Evolutionary conservation across 2,888 invertebrate species (phyloP), one percentile per base, ranked within the genome.

Genomic region (Odontomyia ornata): DNA sequence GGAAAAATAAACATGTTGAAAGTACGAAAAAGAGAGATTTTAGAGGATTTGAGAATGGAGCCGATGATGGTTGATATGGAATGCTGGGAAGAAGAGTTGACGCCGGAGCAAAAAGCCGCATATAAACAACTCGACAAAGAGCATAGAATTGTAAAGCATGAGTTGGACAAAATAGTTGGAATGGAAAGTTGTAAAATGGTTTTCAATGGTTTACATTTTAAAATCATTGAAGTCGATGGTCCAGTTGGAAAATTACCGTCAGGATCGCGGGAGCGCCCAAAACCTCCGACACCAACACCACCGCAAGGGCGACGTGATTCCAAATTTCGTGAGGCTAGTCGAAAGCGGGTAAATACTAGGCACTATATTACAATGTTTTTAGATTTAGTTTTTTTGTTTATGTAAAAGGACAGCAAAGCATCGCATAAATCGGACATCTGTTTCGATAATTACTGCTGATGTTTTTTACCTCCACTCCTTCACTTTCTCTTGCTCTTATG

Each of bases 51-150:
- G 1, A 36, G 36, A 21, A 60, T 57, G 13, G 43, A 7, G 43
- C 60, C 73, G 1, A 73, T 73, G 73, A 73, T 73, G 73, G 36
- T 73, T 9, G 90, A 91, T 77, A 88, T 95, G 83, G 93, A 93
- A 81, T 92, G 91, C 83, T 91, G 90, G 89, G 90, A 91, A 47
- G 94, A 95, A 79, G 92, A 92, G 60, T 86, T 94, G 0, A 90
- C 91, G 0, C 89, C 91, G 73, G 89, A 88, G 1, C 94, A 94
- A 84, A 83, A 90, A 21, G 89, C 90, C 62, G 89, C 90, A 0
- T 90, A 89, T 80, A 90, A 90, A 80, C 89, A 89, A 84, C 89
- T 91, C 9, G 89, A 91, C 80, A 89, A 90, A 79, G 93, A 93
- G 82, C 91, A 92, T 81, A 89, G 90, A 82, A 91, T 90, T 77